phyloP scores from a whole-genome alignment of 2,888 invertebrate genomes.

The Orthosia gothica region DNA sequence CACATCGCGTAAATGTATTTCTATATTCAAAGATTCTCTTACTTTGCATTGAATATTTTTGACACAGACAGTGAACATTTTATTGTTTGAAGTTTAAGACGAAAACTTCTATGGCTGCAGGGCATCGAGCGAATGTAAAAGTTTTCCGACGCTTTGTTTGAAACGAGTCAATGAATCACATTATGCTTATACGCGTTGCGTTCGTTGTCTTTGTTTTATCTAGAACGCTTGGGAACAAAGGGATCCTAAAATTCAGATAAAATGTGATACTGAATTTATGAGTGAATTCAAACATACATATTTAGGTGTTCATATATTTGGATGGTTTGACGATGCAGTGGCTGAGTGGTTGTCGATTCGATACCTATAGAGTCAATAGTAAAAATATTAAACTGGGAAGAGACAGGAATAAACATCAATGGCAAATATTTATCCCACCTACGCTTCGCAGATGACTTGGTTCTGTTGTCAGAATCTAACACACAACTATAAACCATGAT shows the following conservation, averaged over 20 bases:
- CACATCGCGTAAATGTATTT: not conserved
- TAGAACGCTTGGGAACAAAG: slow-evolving; percentile 32
- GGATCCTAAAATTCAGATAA: not conserved
- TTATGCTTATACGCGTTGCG: slow-evolving; percentile 29
- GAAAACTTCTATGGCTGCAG: slow-evolving; percentile 54
- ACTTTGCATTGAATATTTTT: slow-evolving; percentile 36
- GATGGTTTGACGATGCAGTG: not conserved
- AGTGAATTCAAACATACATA: not conserved
- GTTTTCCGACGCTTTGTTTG: slow-evolving; percentile 55
- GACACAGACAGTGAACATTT: slow-evolving; percentile 50
- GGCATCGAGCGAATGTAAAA: slow-evolving; percentile 40
- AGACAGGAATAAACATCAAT: too few relatives aligned
- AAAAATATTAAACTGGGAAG: too few relatives aligned
- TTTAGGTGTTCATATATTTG: not conserved
- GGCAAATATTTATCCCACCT: too few relatives aligned
- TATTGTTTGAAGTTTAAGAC: slow-evolving; percentile 48
- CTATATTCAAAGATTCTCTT: slow-evolving; percentile 9
- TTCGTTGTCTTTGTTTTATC: slow-evolving; percentile 26
- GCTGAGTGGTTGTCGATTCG: not conserved
- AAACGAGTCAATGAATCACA: slow-evolving; percentile 66
- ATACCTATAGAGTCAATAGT: too few relatives aligned
- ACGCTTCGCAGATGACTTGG: too few relatives aligned
- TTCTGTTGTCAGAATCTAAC: too few relatives aligned
- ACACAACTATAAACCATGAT: too few relatives aligned
- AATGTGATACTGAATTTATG: slow-evolving; percentile 1